Conservation (phyloP, 2,113 vertebrate species). For the Toxostoma redivivum region DNA sequence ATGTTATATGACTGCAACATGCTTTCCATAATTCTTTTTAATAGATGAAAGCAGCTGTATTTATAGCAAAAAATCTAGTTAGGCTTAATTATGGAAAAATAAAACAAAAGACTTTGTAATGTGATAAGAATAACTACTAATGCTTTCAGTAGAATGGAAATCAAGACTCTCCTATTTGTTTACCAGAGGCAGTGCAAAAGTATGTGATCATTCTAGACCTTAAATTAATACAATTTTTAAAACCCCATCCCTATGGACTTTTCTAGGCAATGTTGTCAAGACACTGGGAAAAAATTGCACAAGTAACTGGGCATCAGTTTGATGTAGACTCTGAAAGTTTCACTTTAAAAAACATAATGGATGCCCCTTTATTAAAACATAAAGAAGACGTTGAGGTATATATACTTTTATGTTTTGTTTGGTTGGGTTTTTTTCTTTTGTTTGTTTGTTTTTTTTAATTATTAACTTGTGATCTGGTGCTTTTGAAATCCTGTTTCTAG, state of each 20-base stretch:
- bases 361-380: slow-evolving; percentile 75
- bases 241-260: not conserved
- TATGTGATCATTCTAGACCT: not conserved
- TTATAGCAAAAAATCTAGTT: not conserved
- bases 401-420: not conserved
- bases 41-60: not conserved
- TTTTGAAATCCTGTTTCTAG: not conserved
- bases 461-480: not conserved
- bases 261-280: slow-evolving; percentile 78
- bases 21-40: not conserved
- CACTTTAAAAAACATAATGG: slow-evolving; percentile 74
- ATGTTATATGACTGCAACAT: not conserved
- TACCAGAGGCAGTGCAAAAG: not conserved
- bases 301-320: slow-evolving; percentile 75
- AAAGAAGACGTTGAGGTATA: slow-evolving; percentile 85
- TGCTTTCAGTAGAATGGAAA: not conserved
- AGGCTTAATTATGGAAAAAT: not conserved
- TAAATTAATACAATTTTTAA: not conserved
- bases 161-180: not conserved
- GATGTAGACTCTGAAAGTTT: slow-evolving; percentile 77
- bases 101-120: not conserved
- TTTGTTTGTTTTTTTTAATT: not conserved
- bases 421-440: not conserved
- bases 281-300: slow-evolving; percentile 80
- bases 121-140: not conserved